Evolutionary conservation across 2,888 invertebrate species (phyloP).

Genomic region (Dryobotodes eremita): DNA sequence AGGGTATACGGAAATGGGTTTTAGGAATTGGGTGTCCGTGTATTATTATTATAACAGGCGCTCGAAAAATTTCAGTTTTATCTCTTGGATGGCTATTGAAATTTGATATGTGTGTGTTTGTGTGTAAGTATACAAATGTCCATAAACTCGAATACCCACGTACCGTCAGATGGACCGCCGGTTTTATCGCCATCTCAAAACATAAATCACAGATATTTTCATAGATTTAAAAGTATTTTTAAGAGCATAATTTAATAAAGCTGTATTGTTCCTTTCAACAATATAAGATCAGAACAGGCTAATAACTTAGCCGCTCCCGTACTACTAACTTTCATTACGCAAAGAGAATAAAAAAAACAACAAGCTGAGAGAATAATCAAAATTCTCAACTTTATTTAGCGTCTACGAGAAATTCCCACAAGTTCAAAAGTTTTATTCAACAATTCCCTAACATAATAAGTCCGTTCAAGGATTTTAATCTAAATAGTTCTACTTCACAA

Average conservation of each 20-base stretch:
- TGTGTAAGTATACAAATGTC: too few species aligned
- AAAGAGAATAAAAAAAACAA: conserved; percentile 51
- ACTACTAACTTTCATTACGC: conserved; percentile 52
- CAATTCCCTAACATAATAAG: conserved; percentile 63
- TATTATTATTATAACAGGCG: too few species aligned
- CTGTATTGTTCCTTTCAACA: conserved; percentile 22
- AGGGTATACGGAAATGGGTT: too few species aligned
- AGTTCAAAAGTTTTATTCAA: conserved; percentile 61
- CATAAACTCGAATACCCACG: too few species aligned
- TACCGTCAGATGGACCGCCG: not conserved
- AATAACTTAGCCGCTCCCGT: conserved; percentile 16
- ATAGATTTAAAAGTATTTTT: not conserved
- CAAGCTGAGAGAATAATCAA: conserved; percentile 51
- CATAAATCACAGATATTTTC: too few species aligned
- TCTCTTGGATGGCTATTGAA: too few species aligned
- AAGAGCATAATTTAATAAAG: not conserved
- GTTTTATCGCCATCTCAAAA: too few species aligned
- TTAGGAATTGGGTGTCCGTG: too few species aligned
- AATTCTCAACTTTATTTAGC: conserved; percentile 61
- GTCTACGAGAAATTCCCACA: conserved; percentile 48
- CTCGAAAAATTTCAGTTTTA: too few species aligned
- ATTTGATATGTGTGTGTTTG: too few species aligned
- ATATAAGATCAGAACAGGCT: conserved; percentile 3
- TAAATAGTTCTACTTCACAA: conserved; percentile 62
- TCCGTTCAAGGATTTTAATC: conserved; percentile 64